Percentiles rank a stretch among this genome's conserved stretches.
Conservation (phyloP, 2,113 vertebrate genomes). For the Corythaixoides concolor region DNA sequence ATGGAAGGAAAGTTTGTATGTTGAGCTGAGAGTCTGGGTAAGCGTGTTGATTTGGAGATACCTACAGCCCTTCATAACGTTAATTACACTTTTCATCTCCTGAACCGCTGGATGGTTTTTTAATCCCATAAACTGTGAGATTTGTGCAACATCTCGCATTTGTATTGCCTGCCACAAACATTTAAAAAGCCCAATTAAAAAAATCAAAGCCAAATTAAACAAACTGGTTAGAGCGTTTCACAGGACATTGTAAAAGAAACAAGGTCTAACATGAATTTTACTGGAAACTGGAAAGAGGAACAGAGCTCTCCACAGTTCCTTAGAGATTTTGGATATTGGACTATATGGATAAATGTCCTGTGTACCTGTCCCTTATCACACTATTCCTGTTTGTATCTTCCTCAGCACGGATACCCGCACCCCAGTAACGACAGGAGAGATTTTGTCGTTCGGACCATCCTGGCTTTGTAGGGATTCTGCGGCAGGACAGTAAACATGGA, state of each 20-base stretch:
- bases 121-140: background rate
- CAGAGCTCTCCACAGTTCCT: background rate
- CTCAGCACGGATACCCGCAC: accelerated
- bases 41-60: background rate
- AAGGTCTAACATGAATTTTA: background rate
- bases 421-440: accelerated
- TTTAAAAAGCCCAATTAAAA: background rate
- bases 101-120: background rate
- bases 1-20: too few relatives aligned
- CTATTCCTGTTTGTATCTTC: background rate
- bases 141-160: background rate
- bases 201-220: background rate
- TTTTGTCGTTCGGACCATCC: accelerated
- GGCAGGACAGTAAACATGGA: background rate
- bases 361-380: background rate
- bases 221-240: background rate
- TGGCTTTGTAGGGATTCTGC: background rate
- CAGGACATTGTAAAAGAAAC: accelerated
- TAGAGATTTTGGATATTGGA: background rate
- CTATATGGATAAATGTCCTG: background rate
- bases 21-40: background rate
- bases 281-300: background rate
- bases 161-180: background rate
- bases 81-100: background rate
- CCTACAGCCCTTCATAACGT: background rate